Evolutionary conservation across 2,888 invertebrate genomes (phyloP).

Genomic region (Drosophila leonis): DNA sequence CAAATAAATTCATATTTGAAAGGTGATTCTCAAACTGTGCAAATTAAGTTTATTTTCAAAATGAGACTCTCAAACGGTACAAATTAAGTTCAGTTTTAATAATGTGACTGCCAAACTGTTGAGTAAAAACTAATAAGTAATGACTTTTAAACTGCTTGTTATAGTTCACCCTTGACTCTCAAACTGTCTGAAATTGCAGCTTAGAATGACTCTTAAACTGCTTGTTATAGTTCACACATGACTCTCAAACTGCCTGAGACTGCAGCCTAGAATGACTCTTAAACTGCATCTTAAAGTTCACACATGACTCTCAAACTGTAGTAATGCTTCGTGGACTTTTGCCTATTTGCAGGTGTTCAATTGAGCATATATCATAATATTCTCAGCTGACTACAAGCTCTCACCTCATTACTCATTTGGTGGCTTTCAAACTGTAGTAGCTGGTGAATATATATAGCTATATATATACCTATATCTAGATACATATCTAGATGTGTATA

Average conservation of each 20-base stretch:
- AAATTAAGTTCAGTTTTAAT: background rate
- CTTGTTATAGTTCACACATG: background rate
- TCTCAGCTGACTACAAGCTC: too few species aligned
- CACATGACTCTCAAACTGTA: background rate
- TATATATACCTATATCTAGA: background rate
- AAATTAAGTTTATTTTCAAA: too few species aligned
- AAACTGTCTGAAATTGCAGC: too few species aligned
- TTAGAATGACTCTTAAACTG: too few species aligned
- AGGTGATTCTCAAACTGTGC: too few species aligned
- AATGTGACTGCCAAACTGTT: background rate
- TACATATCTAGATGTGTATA: background rate
- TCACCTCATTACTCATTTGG: background rate
- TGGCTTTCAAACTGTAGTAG: too few species aligned
- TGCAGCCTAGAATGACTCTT: too few species aligned
- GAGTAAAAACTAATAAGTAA: too few species aligned
- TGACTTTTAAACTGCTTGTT: background rate
- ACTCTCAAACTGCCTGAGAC: background rate
- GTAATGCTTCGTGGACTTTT: background rate
- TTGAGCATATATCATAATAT: background rate
- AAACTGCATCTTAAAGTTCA: background rate
- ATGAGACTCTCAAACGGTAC: background rate
- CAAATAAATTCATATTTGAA: too few species aligned
- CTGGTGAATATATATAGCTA: too few species aligned
- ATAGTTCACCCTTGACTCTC: background rate
- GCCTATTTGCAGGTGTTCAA: too few species aligned